A percentile compares a stretch with the other conserved stretches of the same genome.
Conservation (phyloP, 2,888 invertebrate genomes). For the Dasysyrphus tricinctus region DNA sequence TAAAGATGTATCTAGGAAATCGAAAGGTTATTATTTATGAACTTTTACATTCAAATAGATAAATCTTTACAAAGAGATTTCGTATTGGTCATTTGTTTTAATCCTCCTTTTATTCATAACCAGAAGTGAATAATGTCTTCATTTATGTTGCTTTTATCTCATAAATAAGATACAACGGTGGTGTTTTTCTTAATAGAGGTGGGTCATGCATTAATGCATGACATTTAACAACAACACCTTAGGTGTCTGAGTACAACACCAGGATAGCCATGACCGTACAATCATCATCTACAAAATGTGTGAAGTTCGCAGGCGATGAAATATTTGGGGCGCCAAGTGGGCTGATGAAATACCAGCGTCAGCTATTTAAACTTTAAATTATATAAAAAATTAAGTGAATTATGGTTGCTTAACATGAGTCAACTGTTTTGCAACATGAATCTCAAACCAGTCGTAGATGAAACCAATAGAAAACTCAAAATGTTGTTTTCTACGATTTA, state of each 20-base stretch:
- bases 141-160: conserved; percentile 21
- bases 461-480: too few relatives aligned
- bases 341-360: background rate
- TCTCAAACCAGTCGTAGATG: too few relatives aligned
- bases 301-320: background rate
- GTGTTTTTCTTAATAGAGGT: background rate
- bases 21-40: conserved; percentile 13
- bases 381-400: too few relatives aligned
- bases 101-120: background rate
- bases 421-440: too few relatives aligned
- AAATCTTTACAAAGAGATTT: background rate
- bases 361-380: too few relatives aligned
- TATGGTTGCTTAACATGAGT: too few relatives aligned
- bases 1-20: background rate
- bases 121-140: conserved; percentile 34
- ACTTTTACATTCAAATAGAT: background rate
- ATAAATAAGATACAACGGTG: conserved; percentile 26
- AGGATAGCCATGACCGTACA: background rate
- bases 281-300: background rate
- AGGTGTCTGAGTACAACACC: background rate
- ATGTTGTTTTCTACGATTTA: too few relatives aligned
- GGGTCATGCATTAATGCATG: conserved; percentile 45
- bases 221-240: conserved; percentile 53
- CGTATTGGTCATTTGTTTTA: conserved; percentile 11
- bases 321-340: background rate